Conservation (phyloP, 2,797 vertebrate genomes). For the Paguma larvata region DNA sequence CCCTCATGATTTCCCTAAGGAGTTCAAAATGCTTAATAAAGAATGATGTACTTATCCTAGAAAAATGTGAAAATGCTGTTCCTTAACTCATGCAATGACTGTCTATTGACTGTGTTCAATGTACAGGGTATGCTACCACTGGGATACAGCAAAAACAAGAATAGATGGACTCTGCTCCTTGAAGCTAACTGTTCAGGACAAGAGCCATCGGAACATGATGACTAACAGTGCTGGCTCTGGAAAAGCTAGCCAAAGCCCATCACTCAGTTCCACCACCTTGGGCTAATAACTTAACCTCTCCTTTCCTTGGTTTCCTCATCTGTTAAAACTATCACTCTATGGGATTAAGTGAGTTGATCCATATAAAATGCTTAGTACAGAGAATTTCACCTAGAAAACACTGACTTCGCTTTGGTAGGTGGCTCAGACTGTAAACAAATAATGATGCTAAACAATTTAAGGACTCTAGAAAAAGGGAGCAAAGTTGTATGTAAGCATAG, state of each 20-base stretch:
- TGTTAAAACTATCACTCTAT: neutral
- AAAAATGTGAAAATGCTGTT: neutral
- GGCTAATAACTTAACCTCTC: neutral
- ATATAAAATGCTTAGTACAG: neutral
- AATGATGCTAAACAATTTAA: neutral
- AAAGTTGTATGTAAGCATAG: neutral
- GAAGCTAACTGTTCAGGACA: neutral
- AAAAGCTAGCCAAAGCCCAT: neutral
- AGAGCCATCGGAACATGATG: neutral
- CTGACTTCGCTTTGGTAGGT: neutral
- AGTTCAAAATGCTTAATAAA: neutral
- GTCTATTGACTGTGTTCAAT: neutral
- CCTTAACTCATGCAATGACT: neutral
- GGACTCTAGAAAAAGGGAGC: neutral
- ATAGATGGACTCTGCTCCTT: neutral
- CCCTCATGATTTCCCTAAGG: neutral
- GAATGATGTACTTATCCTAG: neutral
- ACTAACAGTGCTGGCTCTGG: neutral
- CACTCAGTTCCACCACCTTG: neutral
- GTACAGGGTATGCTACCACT: fast-evolving
- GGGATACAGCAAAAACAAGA: neutral
- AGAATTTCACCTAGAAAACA: neutral
- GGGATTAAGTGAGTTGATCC: neutral
- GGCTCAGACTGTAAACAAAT: neutral
- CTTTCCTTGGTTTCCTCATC: neutral